Evolutionary conservation across 2,888 invertebrate species (phyloP), one percentile per base, ranked within the genome.

Genomic region (Tineola bisselliella): DNA sequence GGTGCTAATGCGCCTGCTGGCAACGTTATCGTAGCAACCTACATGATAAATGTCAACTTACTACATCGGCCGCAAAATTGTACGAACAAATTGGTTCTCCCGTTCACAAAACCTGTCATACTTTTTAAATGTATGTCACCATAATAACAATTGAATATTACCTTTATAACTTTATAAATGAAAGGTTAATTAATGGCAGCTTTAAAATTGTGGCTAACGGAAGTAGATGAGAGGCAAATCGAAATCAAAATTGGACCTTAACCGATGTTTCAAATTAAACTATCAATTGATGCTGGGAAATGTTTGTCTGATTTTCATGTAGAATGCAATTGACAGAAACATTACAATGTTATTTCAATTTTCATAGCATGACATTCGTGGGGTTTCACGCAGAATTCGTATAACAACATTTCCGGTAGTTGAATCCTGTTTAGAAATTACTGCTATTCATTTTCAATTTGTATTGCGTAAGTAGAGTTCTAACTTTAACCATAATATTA

Each of bases 1-100:
- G 11, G 70, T 68, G 74, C 77, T 80, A 79, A 81, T 80, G 77
- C 72, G 60, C 33, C 56, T 33, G 54, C 58, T 58, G 58, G 58
- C 58, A 30, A 33, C 58, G 58, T 33, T 58, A 58, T 58, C 58
- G 58, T 58, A 33, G 30, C 18, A 19, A 48, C 56, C 33, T 58
- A 58, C 33, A 58, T 58, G 58, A 58, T 58, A 33, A 33, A 58
- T 58, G 58, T 58, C 58, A 58, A 58, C 58, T 58, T 58, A 58
- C 19, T 54, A 54, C 25, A n/a, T 54, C 18, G 54, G 25, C 54
- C 54, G 54, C 12, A 18, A 54, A 48, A 54, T 54, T 1, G 18
- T 13, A 12, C 19, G 18, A 54, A 25, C 54, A 54, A 54, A 54
- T 54, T 54, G 18, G 11, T 12, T 25, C 11, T 5, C 25, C 17